Evolutionary conservation across 2,888 invertebrate species (phyloP).

Genomic region (Stenoptilia bipunctidactyla): DNA sequence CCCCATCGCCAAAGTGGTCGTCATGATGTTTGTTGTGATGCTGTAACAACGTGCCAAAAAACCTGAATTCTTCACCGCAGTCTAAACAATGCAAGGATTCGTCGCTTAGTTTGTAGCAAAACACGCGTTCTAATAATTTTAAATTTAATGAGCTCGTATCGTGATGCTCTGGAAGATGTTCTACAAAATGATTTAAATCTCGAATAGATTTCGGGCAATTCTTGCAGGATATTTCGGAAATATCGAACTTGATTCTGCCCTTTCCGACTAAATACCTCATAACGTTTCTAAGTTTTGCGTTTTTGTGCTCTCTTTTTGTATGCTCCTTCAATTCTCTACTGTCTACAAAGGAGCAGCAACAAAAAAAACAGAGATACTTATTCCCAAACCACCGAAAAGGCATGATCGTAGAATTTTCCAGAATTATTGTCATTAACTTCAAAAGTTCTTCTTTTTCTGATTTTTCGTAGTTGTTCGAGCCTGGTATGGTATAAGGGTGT

Average conservation of each 20-base stretch:
- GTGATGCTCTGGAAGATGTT: conserved; percentile 23
- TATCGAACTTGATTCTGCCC: conserved; percentile 26
- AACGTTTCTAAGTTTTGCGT: conserved; percentile 22
- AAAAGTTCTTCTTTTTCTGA: conserved; percentile 12
- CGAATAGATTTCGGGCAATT: conserved; percentile 21
- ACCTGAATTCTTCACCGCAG: conserved; percentile 31
- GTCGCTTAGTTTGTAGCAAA: conserved; percentile 23
- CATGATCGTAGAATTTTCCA: conserved; percentile 23
- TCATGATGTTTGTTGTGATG: conserved; percentile 32
- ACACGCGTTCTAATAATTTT: neutral
- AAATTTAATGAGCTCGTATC: conserved; percentile 22
- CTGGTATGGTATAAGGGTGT: neutral
- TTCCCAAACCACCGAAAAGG: conserved; percentile 26
- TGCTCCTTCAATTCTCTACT: conserved; percentile 17
- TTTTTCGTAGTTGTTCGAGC: neutral
- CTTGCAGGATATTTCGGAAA: conserved; percentile 29
- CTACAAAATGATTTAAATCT: conserved; percentile 23
- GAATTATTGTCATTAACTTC: conserved; percentile 13
- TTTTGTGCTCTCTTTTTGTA: conserved; percentile 25
- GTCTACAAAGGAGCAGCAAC: conserved; percentile 19
- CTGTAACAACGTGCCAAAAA: conserved; percentile 31
- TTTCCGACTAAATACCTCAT: conserved; percentile 8
- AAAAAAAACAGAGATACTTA: conserved; percentile 27
- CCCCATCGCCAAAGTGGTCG: too few species aligned
- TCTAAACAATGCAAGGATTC: conserved; percentile 30